Conservation (phyloP, 2,888 invertebrate species). For the Cosmopolites sordidus region DNA sequence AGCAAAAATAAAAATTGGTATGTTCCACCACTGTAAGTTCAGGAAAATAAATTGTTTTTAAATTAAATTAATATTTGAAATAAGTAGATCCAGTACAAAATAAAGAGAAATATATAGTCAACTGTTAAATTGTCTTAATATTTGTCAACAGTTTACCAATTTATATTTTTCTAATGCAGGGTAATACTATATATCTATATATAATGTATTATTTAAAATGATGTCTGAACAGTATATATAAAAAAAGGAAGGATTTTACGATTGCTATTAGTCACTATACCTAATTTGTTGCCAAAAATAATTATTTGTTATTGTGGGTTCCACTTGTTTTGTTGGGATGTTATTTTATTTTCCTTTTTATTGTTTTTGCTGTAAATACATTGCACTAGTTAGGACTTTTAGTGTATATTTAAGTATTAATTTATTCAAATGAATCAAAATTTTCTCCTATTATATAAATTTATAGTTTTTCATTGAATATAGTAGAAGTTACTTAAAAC, state of each 20-base stretch:
- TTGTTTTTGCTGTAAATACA: conserved; percentile 18
- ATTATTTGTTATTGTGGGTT: not conserved
- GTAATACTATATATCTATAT: not conserved
- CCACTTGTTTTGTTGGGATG: conserved; percentile 26
- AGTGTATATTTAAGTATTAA: conserved; percentile 13
- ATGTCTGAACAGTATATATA: no score
- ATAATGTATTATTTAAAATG: conserved; percentile 3
- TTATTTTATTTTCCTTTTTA: conserved; percentile 17
- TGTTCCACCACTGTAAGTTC: no score
- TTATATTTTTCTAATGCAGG: conserved; percentile 1
- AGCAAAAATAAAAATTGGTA: no score
- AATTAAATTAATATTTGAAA: conserved; percentile 16
- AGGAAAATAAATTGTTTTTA: no score
- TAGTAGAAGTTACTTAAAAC: conserved; percentile 34
- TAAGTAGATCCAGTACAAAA: conserved; percentile 36
- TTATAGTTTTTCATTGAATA: conserved; percentile 33
- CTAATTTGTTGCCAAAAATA: not conserved
- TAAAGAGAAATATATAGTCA: conserved; percentile 24
- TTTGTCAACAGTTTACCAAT: conserved; percentile 19
- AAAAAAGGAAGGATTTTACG: no score
- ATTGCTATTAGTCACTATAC: not conserved
- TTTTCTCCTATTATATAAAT: conserved; percentile 33
- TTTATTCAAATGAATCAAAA: conserved; percentile 17
- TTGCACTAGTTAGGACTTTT: conserved; percentile 13
- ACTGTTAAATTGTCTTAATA: not conserved